Evolutionary conservation across 2,888 invertebrate species (phyloP), one percentile per base, ranked within the genome.

Genomic region (Micropterix aruncella): DNA sequence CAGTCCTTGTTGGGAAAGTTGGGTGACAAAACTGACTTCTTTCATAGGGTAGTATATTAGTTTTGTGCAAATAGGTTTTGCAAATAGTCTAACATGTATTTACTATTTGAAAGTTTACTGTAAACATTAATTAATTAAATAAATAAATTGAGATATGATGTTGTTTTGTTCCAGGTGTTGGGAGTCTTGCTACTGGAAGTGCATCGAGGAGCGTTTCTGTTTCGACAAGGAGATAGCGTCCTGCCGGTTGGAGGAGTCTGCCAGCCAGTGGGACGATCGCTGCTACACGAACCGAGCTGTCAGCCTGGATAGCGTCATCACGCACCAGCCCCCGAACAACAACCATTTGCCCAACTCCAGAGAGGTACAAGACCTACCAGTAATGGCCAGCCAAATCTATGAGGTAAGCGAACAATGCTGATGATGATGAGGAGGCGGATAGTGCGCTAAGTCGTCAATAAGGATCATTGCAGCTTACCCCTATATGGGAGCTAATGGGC

Each of bases 141-240:
- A 19, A 18, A 41, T 14, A 17, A 12, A 14, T 38, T 15, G 17
- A 37, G n/a, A n/a, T 46, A 46, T 41, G 9, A 38, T 38, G 18
- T 47, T 19, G 7, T 16, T 19, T 54, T 48, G 52, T 61, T 61
- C 52, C 66, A 83, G 83, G 56, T 82, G 80, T 57, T 66, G 77
- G 63, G 83, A 83, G 65, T 74, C 78, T 51, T 70, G 78, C 60
- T 82, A 80, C 63, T 83, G 83, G 83, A 76, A 77, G 56, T 77
- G 81, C 56, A 77, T 80, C 55, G 83, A 82, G 57, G 80, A 83
- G 61, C 73, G 73, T 52, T 83, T 79, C 59, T 83, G 83, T 56
- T 83, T 79, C 60, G 83, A 83, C 60, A 77, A 81, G 62, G 76
- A 75, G 56, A 83, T 83, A 50, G 83, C 76, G 1, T 56, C 71